Percentiles rank a stretch among this genome's conserved stretches.
phyloP scores from a whole-genome alignment of 2,888 invertebrate genomes.

The Tachina grossa region DNA sequence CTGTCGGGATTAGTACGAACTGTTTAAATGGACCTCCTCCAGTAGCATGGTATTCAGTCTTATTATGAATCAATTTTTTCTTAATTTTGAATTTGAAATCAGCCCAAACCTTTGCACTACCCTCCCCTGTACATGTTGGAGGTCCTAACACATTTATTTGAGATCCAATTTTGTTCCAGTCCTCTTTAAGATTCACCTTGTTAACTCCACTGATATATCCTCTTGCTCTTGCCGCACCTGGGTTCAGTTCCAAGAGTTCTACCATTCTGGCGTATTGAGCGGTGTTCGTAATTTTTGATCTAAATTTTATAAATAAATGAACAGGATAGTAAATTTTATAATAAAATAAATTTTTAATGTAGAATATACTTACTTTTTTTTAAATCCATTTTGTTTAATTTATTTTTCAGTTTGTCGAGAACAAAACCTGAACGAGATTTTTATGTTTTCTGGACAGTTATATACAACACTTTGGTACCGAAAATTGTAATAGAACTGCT shows the following conservation, averaged over 20 bases:
- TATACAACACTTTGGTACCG: no score
- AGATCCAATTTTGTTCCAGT: not conserved
- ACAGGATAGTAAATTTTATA: no score
- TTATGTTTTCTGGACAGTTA: no score
- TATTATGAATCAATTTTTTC: not conserved
- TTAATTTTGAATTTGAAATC: not conserved
- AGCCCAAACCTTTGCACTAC: not conserved
- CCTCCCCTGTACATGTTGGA: not conserved
- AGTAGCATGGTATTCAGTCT: not conserved
- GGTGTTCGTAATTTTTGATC: no score
- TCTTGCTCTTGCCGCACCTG: not conserved
- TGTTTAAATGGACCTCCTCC: not conserved
- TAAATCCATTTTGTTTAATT: no score
- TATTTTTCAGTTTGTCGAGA: no score
- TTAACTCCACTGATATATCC: not conserved
- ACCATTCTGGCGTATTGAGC: not conserved
- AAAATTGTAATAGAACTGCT: no score
- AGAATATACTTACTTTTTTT: no score
- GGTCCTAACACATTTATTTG: not conserved
- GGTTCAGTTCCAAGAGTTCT: not conserved
- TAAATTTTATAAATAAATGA: no score
- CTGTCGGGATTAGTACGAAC: no score
- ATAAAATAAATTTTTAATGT: no score
- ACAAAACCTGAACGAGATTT: no score
- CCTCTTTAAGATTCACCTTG: not conserved